Base-by-base conservation (phyloP, 2,113 vertebrate species). In the Aepyceros melampus region DNA sequence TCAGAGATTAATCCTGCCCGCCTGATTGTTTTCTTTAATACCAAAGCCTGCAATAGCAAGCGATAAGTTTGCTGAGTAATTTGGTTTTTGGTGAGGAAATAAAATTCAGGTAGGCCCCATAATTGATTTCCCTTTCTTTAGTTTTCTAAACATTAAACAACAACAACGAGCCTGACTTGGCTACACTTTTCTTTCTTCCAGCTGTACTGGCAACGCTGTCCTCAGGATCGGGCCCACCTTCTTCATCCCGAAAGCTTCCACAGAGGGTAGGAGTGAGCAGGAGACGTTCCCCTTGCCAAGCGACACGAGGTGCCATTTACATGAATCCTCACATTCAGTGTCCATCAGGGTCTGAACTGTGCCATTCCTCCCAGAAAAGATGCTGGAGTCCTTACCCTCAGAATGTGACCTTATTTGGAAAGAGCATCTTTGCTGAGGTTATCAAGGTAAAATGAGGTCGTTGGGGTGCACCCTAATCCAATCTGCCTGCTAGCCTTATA, bases 1-100 rank as follows among this genome's bases (percentile, higher is more conserved):
- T 99, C 99, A 99, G 99, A 99, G 99, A 99, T 99, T 99, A 99
- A 99, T 99, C 99, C 99, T 99, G 99, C 99, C 99, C 96, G 99
- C 99, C 99, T 99, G 99, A 99, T 99, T 99, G 99, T 99, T 99
- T 99, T 99, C 99, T 99, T 99, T 99, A 99, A 99, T 99, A 99
- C 99, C 99, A 98, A 99, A 99, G 99, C 99, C 99, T 99, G 99
- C 99, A 99, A 99, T 98, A 99, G 99, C 99, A 99, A 99, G 99
- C 99, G 99, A 99, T 99, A 99, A 99, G 99, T 99, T 99, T 99
- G 99, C 99, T 99, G 99, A 99, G 99, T 99, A 99, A 99, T 99
- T 99, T 99, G 99, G 99, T 99, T 99, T 99, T 99, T 97, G 99
- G 99, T 99, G 99, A 99, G 99, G 99, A 99, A 99, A 99, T 99